Evolutionary conservation across 2,113 vertebrate genomes (phyloP).

Genomic region (Hystrix brachyura): DNA sequence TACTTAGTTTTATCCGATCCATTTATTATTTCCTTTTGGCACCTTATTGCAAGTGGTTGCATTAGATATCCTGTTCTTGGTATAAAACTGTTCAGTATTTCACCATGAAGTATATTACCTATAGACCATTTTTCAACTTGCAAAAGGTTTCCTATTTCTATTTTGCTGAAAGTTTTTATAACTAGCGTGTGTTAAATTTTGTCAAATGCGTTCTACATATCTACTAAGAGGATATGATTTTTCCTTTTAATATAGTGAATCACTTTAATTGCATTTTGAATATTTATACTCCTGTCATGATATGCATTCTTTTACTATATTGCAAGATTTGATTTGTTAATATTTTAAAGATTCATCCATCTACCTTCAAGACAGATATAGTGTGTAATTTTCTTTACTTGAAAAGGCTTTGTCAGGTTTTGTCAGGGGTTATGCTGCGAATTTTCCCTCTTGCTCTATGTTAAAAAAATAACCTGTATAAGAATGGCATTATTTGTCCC

Average conservation of each 20-base stretch:
- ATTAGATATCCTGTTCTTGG: neutral
- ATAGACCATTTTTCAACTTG: neutral
- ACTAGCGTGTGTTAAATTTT: neutral
- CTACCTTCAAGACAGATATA: neutral
- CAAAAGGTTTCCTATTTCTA: neutral
- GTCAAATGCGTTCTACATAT: neutral
- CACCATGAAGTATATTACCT: neutral
- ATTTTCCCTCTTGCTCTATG: neutral
- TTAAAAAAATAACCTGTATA: constrained; percentile 19
- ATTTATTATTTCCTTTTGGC: neutral
- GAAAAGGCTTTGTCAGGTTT: constrained; percentile 25
- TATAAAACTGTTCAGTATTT: neutral
- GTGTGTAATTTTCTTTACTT: constrained; percentile 12
- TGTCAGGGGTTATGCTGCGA: neutral
- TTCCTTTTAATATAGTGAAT: neutral
- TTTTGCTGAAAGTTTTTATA: neutral
- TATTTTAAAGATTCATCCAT: neutral
- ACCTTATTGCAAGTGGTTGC: neutral
- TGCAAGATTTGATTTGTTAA: neutral
- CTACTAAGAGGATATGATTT: neutral
- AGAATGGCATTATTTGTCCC: neutral
- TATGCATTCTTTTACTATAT: neutral
- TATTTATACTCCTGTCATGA: neutral
- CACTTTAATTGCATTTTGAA: neutral
- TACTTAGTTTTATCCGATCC: neutral